Conservation (phyloP, 2,888 invertebrate genomes). For the Patella caerulea region DNA sequence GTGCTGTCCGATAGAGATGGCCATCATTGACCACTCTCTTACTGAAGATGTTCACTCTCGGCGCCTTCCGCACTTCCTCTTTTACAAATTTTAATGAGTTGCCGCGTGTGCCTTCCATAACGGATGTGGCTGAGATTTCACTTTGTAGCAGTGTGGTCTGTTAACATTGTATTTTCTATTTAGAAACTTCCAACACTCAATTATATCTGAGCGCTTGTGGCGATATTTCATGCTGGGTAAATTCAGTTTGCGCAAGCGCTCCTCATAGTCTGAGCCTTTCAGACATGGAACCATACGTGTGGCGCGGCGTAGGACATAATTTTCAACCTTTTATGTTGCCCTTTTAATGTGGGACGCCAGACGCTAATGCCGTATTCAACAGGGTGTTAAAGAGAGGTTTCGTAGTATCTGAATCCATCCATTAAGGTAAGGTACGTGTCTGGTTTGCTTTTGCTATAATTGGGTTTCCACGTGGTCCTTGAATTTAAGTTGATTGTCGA, state of each 20-base stretch:
- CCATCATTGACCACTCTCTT: too few species aligned
- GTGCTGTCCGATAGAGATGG: too few species aligned
- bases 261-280: conserved; percentile 16
- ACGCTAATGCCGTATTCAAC: conserved; percentile 24
- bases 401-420: conserved; percentile 5
- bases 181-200: too few species aligned
- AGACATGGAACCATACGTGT: conserved; percentile 20
- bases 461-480: conserved; percentile 8
- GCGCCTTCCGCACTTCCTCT: too few species aligned
- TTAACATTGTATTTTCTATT: too few species aligned
- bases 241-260: background rate
- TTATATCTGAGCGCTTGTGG: too few species aligned
- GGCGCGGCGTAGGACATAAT: conserved; percentile 22
- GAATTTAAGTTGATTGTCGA: conserved; percentile 23
- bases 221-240: too few species aligned
- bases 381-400: conserved; percentile 21
- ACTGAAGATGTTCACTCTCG: too few species aligned
- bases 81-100: too few species aligned
- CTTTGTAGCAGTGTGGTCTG: too few species aligned
- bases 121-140: too few species aligned
- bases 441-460: conserved; percentile 14
- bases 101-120: too few species aligned
- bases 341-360: conserved; percentile 17
- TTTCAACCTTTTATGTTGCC: conserved; percentile 22
- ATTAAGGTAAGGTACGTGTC: conserved; percentile 7